Conservation (phyloP, 2,113 vertebrate genomes). For the Melanocharis versteri region DNA sequence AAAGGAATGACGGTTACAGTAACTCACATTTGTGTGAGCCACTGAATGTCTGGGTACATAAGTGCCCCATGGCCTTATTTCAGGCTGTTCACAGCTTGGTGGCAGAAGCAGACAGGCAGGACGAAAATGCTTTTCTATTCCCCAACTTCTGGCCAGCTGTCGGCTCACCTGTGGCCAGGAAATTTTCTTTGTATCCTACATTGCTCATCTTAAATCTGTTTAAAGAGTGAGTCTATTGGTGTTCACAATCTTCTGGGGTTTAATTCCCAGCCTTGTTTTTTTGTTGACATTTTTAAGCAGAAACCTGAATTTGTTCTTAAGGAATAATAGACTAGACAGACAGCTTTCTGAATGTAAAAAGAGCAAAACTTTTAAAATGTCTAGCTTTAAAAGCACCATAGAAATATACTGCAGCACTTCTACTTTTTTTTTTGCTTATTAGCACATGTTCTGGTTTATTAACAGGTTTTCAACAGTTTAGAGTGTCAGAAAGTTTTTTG, state of each 20-base stretch:
- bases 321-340: neutral
- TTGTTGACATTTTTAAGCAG: neutral
- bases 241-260: neutral
- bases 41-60: rapidly evolving
- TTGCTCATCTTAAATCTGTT: neutral
- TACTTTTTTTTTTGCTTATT: neutral
- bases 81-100: neutral
- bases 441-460: neutral
- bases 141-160: neutral
- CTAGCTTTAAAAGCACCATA: neutral
- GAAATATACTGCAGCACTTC: neutral
- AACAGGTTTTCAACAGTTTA: neutral
- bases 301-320: neutral
- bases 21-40: rapidly evolving
- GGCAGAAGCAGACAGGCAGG: neutral
- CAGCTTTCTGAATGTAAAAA: neutral
- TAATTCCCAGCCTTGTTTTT: neutral
- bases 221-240: neutral
- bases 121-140: neutral
- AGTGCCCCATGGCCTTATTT: neutral
- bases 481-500: neutral
- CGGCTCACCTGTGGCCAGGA: neutral
- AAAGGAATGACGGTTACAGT: too few relatives aligned
- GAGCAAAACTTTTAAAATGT: neutral
- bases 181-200: neutral